A percentile compares a stretch with the other conserved stretches of the same genome.
Evolutionary conservation across 2,888 invertebrate species (phyloP).

Genomic region (Lomographa bimaculata): DNA sequence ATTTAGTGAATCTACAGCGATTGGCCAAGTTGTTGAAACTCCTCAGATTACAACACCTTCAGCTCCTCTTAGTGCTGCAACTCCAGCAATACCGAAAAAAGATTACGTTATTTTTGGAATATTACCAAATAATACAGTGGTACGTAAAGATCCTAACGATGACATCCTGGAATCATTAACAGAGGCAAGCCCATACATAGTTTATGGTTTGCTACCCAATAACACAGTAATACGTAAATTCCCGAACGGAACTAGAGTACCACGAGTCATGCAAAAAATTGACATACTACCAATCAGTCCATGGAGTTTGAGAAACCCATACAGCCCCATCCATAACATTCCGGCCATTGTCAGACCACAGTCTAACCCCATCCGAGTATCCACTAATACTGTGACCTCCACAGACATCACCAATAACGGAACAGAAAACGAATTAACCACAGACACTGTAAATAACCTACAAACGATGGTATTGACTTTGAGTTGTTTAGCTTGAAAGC

Average conservation of each 20-base stretch:
- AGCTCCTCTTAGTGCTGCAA: constrained; percentile 46
- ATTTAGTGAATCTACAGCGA: constrained; percentile 43
- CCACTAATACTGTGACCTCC: constrained; percentile 86
- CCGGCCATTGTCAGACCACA: constrained; percentile 82
- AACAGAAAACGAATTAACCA: constrained; percentile 79
- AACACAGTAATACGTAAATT: constrained; percentile 91
- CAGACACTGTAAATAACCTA: constrained; percentile 83
- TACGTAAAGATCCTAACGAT: constrained; percentile 88
- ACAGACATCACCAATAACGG: constrained; percentile 83
- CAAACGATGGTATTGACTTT: constrained; percentile 80
- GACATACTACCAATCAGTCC: constrained; percentile 85
- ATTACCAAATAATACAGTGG: constrained; percentile 90
- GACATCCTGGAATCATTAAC: constrained; percentile 86
- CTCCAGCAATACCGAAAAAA: constrained; percentile 77
- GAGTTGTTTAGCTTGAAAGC: constrained; percentile 78
- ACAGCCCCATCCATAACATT: constrained; percentile 84
- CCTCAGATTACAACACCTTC: constrained; percentile 49
- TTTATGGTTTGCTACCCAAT: constrained; percentile 90
- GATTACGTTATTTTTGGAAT: constrained; percentile 90
- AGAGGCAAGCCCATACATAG: constrained; percentile 88
- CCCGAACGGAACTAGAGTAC: constrained; percentile 91
- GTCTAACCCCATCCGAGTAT: constrained; percentile 85
- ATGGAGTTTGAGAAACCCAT: constrained; percentile 83
- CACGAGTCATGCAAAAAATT: constrained; percentile 85
- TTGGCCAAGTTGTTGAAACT: constrained; percentile 36